Evolutionary conservation across 2,113 vertebrate species (phyloP), one percentile per base, ranked within the genome.

Genomic region (Bubo blakistoni): DNA sequence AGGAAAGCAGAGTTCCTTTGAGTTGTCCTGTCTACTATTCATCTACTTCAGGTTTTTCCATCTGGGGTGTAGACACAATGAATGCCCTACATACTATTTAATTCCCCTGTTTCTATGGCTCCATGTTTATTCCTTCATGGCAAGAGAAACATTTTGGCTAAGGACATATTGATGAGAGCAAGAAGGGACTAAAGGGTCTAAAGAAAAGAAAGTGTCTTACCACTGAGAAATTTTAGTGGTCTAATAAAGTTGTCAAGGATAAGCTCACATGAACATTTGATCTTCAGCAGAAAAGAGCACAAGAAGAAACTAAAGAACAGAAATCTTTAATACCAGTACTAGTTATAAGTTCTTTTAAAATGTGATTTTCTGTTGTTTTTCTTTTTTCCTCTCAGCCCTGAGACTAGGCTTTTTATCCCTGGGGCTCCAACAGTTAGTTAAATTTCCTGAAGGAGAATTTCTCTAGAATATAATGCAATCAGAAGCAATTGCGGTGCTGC

Each of bases 401-500:
- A 63, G 15, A 32, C 38, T 26, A 29, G 42, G 34, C 7, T 80
- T 80, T 92, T 86, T 83, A 73, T 52, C 26, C 54, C 18, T 4
- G 7, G 86, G 71, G 36, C 46, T 83, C 42, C 29, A 73, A 40
- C n/a, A 86, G 67, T 84, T 89, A 59, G 25, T 38, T 61, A 36
- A 78, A 81, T 84, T 78, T 67, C 76, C 63, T 27, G 38, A 57
- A 61, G 82, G 38, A 90, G 47, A 59, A 63, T 67, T 90, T 92
- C 51, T 32, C 24, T 84, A 27, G 69, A 86, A 71, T 36, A 51
- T 76, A 74, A 81, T 89, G 38, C 69, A 86, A 84, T 38, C 57
- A 59, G 84, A 95, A 94, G 47, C 80, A 91, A 86, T 63, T 67
- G 38, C 72, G 74, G 67, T 44, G 59, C 73, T 94, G 25, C 77